Percentiles rank a stretch among this genome's conserved stretches.
These are phyloP conservation scores for Echinarachnius parma DNA, from an alignment of 53 echinoderm and acorn worm genomes.

Conservation along the genomic window DNA sequence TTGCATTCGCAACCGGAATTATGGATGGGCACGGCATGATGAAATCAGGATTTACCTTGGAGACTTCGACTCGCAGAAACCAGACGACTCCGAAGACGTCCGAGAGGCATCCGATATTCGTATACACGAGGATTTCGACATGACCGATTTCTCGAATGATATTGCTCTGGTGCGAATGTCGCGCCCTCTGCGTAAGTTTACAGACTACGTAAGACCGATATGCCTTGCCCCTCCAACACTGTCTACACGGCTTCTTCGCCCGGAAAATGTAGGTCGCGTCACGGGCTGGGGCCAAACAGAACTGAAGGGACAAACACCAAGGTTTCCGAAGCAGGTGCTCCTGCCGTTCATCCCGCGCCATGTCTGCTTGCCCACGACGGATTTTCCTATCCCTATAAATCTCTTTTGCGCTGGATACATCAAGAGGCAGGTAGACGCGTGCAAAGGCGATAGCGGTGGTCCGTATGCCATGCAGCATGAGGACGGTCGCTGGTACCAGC, in stretches of 20 bases:
- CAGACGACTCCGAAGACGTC: conserved; percentile 50
- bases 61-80: conserved; percentile 54
- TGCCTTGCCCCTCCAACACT: conserved; percentile 57
- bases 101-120: conserved; percentile 36
- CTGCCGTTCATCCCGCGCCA: conserved; percentile 55
- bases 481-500: conserved; percentile 64
- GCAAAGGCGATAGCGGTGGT: conserved; percentile 89
- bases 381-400: conserved; percentile 36
- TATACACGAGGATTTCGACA: conserved; percentile 45
- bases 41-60: conserved; percentile 62
- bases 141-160: conserved; percentile 49
- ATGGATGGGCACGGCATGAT: not conserved
- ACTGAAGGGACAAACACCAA: conserved; percentile 55
- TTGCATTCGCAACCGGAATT: conserved; percentile 42
- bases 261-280: conserved; percentile 45
- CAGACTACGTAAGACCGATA: conserved; percentile 71
- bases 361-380: conserved; percentile 50
- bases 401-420: conserved; percentile 94
- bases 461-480: conserved; percentile 56
- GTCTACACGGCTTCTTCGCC: conserved; percentile 28
- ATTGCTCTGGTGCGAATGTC: conserved; percentile 72
- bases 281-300: conserved; percentile 72
- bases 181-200: conserved; percentile 36
- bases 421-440: conserved; percentile 64
- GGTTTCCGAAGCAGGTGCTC: conserved; percentile 62